Percentiles rank a stretch among this genome's conserved stretches.
Conservation (phyloP, 2,113 vertebrate genomes). For the Paradoxurus hermaphroditus region DNA sequence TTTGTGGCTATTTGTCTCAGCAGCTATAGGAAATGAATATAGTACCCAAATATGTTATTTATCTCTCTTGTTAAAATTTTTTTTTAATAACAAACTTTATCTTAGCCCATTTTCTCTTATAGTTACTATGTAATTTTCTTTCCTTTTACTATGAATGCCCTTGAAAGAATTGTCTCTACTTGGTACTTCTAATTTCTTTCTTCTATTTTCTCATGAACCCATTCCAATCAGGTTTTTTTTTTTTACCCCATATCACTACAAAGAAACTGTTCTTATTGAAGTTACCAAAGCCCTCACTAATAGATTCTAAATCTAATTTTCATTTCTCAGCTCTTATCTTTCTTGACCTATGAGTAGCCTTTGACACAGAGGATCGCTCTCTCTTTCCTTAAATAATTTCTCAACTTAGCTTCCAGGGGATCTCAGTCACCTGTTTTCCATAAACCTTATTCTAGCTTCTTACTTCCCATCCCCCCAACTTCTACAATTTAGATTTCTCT, state of each 20-base stretch:
- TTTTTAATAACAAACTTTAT: too few relatives aligned
- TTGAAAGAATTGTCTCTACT: not conserved
- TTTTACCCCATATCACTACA: not conserved
- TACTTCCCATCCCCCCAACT: not conserved
- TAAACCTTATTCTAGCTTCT: not conserved
- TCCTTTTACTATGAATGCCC: not conserved
- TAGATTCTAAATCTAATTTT: constrained; percentile 42
- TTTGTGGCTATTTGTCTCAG: not conserved
- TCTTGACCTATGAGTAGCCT: not conserved
- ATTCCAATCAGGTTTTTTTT: not conserved
- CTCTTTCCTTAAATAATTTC: not conserved
- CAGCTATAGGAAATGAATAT: not conserved
- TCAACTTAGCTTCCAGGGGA: not conserved
- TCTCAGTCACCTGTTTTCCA: not conserved
- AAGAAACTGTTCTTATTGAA: not conserved
- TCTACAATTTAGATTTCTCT: not conserved
- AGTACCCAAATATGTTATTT: not conserved
- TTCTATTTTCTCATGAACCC: not conserved
- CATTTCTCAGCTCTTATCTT: constrained; percentile 38
- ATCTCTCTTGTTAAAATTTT: too few relatives aligned
- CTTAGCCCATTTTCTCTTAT: not conserved
- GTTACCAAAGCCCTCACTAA: not conserved
- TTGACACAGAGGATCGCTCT: not conserved
- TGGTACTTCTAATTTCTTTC: not conserved
- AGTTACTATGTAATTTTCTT: not conserved